Base-by-base conservation (phyloP, 2,113 vertebrate genomes). In the Indri indri region DNA sequence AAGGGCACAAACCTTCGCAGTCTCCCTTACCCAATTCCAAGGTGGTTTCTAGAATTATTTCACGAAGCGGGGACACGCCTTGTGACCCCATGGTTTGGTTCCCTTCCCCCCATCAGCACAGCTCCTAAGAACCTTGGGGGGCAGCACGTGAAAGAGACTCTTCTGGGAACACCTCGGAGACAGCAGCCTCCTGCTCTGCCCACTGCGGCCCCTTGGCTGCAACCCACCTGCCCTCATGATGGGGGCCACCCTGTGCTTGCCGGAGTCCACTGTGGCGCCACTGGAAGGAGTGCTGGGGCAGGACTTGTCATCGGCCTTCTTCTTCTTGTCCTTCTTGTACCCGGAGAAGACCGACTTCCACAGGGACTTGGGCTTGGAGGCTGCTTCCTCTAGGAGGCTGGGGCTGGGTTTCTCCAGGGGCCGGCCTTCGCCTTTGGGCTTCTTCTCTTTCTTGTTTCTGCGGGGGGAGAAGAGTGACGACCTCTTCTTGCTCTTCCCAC, bases 341-440 rank as follows among this genome's bases (percentile, higher is more conserved):
- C 99, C 99, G 0, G 99, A 99, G 98, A 99, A 99, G 70, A 99
- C 99, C 0, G 99, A 99, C 96, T 99, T 99, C 99, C 99, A 99
- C 88, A 99, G 90, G 0, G 99, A 99, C 98, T 98, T 99, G 97
- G 99, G 99, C 91, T 99, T 99, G 74, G 99, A 97, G 0, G 99
- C 98, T 11, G 99, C 99, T 2, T 99, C 99, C 1, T 99, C 96
- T 25, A 96, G 96, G 4, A 97, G 96, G 52, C 94, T 81, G 47
- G 97, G 96, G 80, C 98, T 97, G 90, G 98, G 98, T 94, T 98
- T 99, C 73, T 99, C 99, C 0, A 99, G 98, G 79, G 98, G 97
- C 73, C 98, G 98, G 97, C 98, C 97, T 91, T 99, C 99, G 0
- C 99, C 99, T 98, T 99, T 99, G 17, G 99, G 97, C 95, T 99